Evolutionary conservation across 1,140 invertebrate species (phyloP), one percentile per base, ranked within the genome.

Genomic region (Drosophila lowei): DNA sequence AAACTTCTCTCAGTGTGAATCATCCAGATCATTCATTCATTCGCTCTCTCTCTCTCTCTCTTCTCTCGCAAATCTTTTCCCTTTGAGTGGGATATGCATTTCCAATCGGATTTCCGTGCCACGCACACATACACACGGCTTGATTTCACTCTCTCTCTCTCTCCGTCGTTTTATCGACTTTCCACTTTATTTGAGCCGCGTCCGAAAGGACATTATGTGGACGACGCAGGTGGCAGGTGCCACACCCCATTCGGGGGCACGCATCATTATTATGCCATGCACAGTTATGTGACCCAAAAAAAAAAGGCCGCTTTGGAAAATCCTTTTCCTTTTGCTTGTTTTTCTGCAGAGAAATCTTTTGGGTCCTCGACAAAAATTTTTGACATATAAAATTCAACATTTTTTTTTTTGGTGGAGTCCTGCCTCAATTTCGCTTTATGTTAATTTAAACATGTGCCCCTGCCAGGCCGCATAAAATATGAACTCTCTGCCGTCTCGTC

Each of bases 201-300:
- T 54, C 38, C 67, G 18, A 23, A 28, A 38, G 59, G 71, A 59
- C 83, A 63, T 58, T 68, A 55, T 56, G 55, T 59, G 57, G 48
- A 65, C 30, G 28, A 8, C 7, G 8, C 60, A 63, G 66, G 46
- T 47, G 63, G 68, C 47, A 68, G 60, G 71, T 61, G 71, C 60
- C 25, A 42, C 30, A 18, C 15, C 30, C 18, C 18, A 18, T 18
- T 18, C 18, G 4, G 23, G 16, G 65, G 60, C 71, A 65, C 54
- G 75, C 72, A 83, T 83, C 83, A 88, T 88, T 88, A 88, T 88
- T 88, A 88, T 88, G 83, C 83, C 71, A 88, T 88, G 83, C 83
- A 88, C 83, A 88, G 84, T 83, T 88, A 83, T 88, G 71, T 88
- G 83, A 81, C 83, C 83, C 62, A 55, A 56, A 44, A 23, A 72